phyloP scores from a whole-genome alignment of 2,888 invertebrate species.

The Acleris sparsana region DNA sequence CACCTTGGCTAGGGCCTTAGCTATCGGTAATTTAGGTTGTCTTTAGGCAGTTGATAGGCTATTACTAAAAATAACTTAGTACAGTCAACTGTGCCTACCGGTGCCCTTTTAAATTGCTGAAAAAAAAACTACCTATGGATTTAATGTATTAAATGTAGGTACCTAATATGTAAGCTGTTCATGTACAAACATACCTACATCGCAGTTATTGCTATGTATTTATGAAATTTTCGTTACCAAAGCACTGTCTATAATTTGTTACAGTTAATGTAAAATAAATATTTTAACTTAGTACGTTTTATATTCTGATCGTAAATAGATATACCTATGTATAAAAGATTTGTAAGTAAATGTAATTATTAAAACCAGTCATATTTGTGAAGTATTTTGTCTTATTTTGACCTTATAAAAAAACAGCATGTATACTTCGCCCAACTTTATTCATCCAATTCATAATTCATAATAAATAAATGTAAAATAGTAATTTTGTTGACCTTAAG shows the following conservation, averaged over 20 bases:
- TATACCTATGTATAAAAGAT: conserved; percentile 62
- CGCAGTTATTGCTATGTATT: background rate
- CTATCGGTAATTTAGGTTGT: no score
- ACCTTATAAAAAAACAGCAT: background rate
- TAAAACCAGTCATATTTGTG: conserved; percentile 50
- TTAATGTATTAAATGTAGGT: no score
- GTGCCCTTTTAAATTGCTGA: no score
- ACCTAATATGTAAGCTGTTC: no score
- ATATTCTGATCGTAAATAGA: conserved; percentile 43
- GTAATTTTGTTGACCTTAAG: background rate
- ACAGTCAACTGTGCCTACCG: no score
- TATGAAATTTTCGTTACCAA: conserved; percentile 10
- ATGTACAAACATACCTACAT: background rate
- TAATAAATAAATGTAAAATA: background rate
- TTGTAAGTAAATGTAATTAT: conserved; percentile 58
- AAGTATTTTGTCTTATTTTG: conserved; percentile 5
- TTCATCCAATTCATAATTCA: background rate
- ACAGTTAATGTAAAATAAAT: conserved; percentile 28
- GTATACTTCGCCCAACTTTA: background rate
- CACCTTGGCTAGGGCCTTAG: no score
- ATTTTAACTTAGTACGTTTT: conserved; percentile 48
- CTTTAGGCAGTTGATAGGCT: no score
- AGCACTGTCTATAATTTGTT: conserved; percentile 9
- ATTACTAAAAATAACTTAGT: no score
- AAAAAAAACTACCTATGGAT: no score